Base-by-base conservation (phyloP, 2,113 vertebrate species). In the Coryphaenoides rupestris region DNA sequence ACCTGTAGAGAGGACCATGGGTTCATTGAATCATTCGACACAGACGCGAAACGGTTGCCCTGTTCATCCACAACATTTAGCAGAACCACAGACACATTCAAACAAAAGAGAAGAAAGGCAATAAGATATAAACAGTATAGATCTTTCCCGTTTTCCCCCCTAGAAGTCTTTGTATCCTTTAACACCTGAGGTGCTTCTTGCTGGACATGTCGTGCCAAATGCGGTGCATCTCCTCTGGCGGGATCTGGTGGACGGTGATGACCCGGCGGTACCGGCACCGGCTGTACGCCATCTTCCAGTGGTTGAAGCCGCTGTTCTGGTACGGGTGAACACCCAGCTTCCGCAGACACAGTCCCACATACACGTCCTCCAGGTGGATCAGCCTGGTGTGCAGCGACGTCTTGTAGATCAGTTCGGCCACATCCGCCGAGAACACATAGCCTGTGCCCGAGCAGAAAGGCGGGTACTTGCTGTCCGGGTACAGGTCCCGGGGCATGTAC, bases 181-280 rank as follows among this genome's bases (percentile, higher is more conserved):
- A n/a, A n/a, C n/a, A n/a, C n/a, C n/a, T n/a, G n/a, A n/a, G n/a
- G n/a, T 98, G 96, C 79, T 98, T 99, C 91, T 98, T 99, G 92
- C 96, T 99, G 79, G 95, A 94, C 97, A 99, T 99, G 85, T 99
- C 97, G 58, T 98, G 98, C 96, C 96, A 99, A 86, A 99, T 95
- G 58, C 95, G 94, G 82, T 99, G 97, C 94, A 99, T 98, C 91
- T 98, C 96, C 84, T 98, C 96, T 0, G 97, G 97, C 21, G 96
- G 94, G 86, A 99, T 97, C 89, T 98, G 95, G 87, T 99, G 97
- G 66, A 98, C 96, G 0, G 97, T 99, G 86, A 99, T 96, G 55
- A 99, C 93, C 4, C 97, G 90, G 2, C 96, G 92, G 80, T 96
- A 99, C 72, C 96, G 86, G 80, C 97, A 99, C 84, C 98, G 93